These are phyloP conservation scores for Macaria notata DNA, from an alignment of 2,888 invertebrate species.

Conservation along the genomic window DNA sequence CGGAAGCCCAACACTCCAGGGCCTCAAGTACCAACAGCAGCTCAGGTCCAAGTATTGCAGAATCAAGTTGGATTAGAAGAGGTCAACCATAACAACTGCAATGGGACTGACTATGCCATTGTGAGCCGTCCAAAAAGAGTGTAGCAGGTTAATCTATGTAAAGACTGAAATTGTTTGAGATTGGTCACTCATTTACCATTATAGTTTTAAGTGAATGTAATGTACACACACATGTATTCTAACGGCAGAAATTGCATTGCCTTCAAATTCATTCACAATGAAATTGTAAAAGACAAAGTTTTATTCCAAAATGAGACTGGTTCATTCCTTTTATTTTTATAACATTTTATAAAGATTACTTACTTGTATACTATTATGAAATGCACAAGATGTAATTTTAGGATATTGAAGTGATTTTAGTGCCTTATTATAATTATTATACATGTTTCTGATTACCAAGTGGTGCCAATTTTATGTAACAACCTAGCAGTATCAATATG, in stretches of 20 bases:
- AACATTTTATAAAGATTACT: conserved; percentile 11
- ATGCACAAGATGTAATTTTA: conserved; percentile 47
- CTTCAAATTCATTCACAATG: background rate
- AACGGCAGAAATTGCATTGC: background rate
- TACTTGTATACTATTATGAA: background rate
- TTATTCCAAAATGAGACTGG: conserved; percentile 45
- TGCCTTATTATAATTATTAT: conserved; percentile 60
- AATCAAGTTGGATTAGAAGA: conserved; percentile 73
- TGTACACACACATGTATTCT: background rate
- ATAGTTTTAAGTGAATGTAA: conserved; percentile 28
- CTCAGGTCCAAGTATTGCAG: conserved; percentile 73
- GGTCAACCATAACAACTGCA: conserved; percentile 86
- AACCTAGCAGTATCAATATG: conserved; percentile 18
- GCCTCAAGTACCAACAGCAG: conserved; percentile 77
- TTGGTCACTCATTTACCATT: conserved; percentile 43
- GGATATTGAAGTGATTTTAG: conserved; percentile 35
- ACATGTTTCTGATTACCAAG: conserved; percentile 52
- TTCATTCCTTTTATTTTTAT: conserved; percentile 55
- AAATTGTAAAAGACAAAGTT: conserved; percentile 16
- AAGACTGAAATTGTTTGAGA: conserved; percentile 62
- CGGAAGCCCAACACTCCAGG: conserved; percentile 84
- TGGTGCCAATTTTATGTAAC: conserved; percentile 63
- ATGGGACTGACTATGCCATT: conserved; percentile 91
- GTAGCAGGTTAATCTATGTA: conserved; percentile 58
- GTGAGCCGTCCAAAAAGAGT: conserved; percentile 93